A percentile compares a stretch with the other conserved stretches of the same genome.
These are phyloP conservation scores for Avahi laniger DNA, from an alignment of 2,797 vertebrate species.

Conservation along the genomic window DNA sequence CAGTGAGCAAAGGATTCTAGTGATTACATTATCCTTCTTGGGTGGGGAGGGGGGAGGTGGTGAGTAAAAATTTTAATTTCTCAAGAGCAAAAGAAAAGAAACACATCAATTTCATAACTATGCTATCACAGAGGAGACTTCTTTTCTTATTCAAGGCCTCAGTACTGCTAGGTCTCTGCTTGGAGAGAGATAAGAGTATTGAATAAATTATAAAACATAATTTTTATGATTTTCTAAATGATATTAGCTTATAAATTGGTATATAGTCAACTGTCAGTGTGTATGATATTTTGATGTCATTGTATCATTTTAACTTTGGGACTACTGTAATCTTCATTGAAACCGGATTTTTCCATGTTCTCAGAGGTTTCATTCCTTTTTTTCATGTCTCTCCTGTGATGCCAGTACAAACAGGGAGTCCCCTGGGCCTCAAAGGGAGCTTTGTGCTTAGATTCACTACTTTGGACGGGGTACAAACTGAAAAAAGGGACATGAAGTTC, in stretches of 20 bases:
- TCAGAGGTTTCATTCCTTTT: conserved; percentile 30
- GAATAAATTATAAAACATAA: neutral
- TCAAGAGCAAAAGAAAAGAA: neutral
- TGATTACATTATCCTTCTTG: neutral
- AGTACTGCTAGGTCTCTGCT: neutral
- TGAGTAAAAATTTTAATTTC: neutral
- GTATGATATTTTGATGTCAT: neutral
- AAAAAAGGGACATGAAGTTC: conserved; percentile 53
- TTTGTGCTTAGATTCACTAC: conserved; percentile 62
- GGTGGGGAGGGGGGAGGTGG: neutral
- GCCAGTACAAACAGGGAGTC: conserved; percentile 68
- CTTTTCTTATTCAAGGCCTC: neutral
- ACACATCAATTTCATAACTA: neutral
- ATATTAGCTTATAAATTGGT: neutral
- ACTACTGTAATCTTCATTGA: neutral
- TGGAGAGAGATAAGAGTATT: neutral
- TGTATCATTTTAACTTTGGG: neutral
- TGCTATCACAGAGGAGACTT: neutral
- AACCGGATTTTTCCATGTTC: conserved; percentile 57
- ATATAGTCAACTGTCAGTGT: neutral
- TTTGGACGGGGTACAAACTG: conserved; percentile 45
- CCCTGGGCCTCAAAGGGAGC: conserved; percentile 67
- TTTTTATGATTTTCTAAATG: neutral
- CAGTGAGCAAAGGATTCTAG: conserved; percentile 39
- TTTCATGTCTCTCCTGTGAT: conserved; percentile 30